These are phyloP conservation scores for Saturnia japonica DNA, from an alignment of 2,888 invertebrate genomes.

Conservation along the genomic window DNA sequence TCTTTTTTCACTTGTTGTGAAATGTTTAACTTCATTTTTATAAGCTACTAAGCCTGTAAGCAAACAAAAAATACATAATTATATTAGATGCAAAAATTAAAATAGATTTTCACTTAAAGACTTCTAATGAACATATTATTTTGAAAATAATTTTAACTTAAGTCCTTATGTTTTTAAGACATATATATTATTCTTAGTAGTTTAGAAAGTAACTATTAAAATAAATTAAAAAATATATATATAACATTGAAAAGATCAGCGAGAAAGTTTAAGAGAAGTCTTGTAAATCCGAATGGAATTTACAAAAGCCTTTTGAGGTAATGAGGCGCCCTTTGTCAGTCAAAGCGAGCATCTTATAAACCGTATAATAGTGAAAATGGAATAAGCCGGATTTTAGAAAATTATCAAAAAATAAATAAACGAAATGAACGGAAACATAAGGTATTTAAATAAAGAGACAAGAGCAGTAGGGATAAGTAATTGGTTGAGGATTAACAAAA, in stretches of 20 bases:
- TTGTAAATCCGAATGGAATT: slow-evolving; percentile 5
- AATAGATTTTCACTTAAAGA: no score
- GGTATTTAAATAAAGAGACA: background rate
- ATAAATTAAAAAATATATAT: background rate
- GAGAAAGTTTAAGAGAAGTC: background rate
- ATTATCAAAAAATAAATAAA: slow-evolving; percentile 10
- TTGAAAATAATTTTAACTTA: no score
- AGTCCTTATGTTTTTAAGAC: no score
- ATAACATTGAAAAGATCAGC: background rate
- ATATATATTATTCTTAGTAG: background rate
- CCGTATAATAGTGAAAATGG: background rate
- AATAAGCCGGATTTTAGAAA: background rate
- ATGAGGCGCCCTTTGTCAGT: slow-evolving; percentile 13
- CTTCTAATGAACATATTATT: no score
- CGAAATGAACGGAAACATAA: slow-evolving; percentile 1
- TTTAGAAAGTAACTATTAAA: background rate
- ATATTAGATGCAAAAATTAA: no score
- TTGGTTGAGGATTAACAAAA: background rate
- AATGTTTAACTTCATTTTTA: no score
- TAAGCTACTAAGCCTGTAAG: no score
- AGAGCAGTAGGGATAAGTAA: no score
- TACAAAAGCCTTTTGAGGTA: slow-evolving; percentile 11
- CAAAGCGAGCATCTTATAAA: slow-evolving; percentile 11
- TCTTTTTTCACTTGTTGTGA: no score
- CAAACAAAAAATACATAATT: no score